Percentiles rank a stretch among this genome's conserved stretches.
These are phyloP conservation scores for Cochlearius cochlearius DNA, from an alignment of 2,113 vertebrate species.

Conservation along the genomic window DNA sequence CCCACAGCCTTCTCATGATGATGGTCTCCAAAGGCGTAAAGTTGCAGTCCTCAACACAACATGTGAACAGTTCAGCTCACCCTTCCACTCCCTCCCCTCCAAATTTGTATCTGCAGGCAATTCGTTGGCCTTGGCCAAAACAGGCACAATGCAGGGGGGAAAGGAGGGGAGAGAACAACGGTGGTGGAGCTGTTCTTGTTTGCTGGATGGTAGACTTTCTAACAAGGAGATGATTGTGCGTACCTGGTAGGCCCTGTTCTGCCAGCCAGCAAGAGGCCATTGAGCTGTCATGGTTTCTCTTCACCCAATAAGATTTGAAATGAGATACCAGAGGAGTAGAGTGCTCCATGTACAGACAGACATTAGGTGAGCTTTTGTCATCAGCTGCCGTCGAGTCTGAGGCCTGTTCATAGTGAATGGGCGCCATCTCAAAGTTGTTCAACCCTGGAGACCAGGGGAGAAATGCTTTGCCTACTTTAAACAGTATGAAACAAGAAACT, in stretches of 20 bases:
- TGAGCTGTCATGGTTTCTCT: not conserved
- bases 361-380: not conserved
- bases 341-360: not conserved
- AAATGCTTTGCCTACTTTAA: not conserved
- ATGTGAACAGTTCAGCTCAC: not conserved
- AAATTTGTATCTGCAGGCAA: not conserved
- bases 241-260: not conserved
- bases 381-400: not conserved
- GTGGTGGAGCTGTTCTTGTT: not conserved
- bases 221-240: not conserved
- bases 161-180: not conserved
- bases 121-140: not conserved
- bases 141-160: not conserved
- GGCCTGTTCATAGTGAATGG: not conserved
- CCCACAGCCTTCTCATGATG: not conserved
- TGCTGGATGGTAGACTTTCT: not conserved
- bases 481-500: not conserved
- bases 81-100: not conserved
- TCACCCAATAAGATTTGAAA: not conserved
- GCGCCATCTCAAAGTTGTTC: not conserved
- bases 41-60: not conserved
- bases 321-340: not conserved
- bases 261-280: not conserved
- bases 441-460: not conserved
- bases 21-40: not conserved